Base-by-base conservation (phyloP, 2,888 invertebrate genomes). In the Parthenolecanium corni region DNA sequence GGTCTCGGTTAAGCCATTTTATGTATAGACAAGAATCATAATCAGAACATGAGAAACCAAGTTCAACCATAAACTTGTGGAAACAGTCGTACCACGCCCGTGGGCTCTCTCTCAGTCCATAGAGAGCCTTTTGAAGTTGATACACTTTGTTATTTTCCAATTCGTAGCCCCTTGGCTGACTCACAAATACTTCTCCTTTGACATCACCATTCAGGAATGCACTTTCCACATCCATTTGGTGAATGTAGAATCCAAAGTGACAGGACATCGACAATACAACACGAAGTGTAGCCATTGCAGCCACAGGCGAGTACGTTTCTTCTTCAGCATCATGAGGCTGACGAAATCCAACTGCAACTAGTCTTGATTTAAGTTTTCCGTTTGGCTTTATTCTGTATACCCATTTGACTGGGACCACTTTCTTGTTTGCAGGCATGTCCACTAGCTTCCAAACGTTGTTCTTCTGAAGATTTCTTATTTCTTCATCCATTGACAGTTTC, bases 91-190 rank as follows among this genome's bases (percentile, higher is more conserved):
- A 47, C 47, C 9, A 47, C 11, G 16, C 47, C 16, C 47, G 54
- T 11, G 68, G 67, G 36, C 66, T 68, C 65, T 68, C 67, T 44
- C 62, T 57, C 52, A 70, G 62, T 4, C 68, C 68, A 62, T 68
- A 69, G 20, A 70, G 58, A 2, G 68, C 47, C 64, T 68, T 68
- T 18, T 31, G 11, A 65, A 67, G 54, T 25, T 47, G 65, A 63
- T 66, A 69, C 49, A 67, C 67, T 44, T 31, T 61, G n/a, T 23
- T 23, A 14, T 40, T n/a, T 2, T 9, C 20, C 16, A 52, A n/a
- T 6, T 52, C 24, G 20, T n/a, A 47, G 11, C 47, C 20, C n/a
- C n/a, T 20, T 9, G 67, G 47, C 11, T n/a, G 47, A n/a, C 20
- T n/a, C 5, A 66, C 51, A 62, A 67, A 67, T 4, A 67, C 66